phyloP scores from a whole-genome alignment of 2,797 vertebrate species.

The Coregonus suidteri region DNA sequence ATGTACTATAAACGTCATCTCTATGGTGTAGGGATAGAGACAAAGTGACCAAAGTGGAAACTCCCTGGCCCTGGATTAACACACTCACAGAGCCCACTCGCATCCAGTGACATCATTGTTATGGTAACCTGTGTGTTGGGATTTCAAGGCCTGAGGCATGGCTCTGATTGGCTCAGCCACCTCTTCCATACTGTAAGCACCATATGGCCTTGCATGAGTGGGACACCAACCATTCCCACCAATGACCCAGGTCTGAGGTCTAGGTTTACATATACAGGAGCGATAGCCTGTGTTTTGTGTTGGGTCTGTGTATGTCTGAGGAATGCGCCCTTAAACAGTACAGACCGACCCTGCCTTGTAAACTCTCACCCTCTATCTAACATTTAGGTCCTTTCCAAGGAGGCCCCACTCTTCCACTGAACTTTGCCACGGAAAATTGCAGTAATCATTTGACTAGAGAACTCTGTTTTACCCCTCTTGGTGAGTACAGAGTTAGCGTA shows the following conservation, averaged over 20 bases:
- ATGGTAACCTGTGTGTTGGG: constrained; percentile 21
- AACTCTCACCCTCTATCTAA: neutral
- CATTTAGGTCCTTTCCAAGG: neutral
- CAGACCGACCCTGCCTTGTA: neutral
- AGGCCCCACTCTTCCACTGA: constrained; percentile 9
- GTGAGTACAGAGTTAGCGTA: constrained; percentile 38
- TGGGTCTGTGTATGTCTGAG: constrained; percentile 38
- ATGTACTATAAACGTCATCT: neutral
- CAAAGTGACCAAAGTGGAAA: constrained; percentile 11
- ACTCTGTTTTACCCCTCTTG: constrained; percentile 49
- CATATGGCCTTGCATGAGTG: constrained; percentile 61
- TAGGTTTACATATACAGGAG: constrained; percentile 43
- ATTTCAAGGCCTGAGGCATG: constrained; percentile 31
- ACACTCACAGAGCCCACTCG: neutral
- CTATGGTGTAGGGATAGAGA: neutral
- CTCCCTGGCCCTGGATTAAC: constrained; percentile 26
- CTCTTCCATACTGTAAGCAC: constrained; percentile 42
- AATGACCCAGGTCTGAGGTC: constrained; percentile 15
- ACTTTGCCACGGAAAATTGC: constrained; percentile 11
- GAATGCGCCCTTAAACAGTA: constrained; percentile 38
- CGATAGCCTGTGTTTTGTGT: constrained; percentile 49
- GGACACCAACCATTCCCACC: constrained; percentile 48
- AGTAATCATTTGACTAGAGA: constrained; percentile 57
- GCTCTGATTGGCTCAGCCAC: constrained; percentile 45
- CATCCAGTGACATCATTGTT: constrained; percentile 42